Evolutionary conservation across 2,113 vertebrate species (phyloP), one percentile per base, ranked within the genome.

Genomic region (Ciconia boyciana): DNA sequence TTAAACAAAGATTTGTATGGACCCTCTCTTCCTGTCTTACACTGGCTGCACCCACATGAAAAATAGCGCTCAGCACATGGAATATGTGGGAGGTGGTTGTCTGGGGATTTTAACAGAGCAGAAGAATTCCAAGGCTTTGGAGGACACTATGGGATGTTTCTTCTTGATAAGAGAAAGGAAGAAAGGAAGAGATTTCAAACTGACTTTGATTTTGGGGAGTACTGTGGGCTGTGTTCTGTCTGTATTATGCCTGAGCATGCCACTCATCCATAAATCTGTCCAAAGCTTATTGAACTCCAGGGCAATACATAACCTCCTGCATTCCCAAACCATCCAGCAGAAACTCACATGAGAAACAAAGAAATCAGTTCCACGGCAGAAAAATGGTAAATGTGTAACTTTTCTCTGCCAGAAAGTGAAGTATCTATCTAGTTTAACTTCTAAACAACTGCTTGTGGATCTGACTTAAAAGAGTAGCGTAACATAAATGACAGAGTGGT

Each of bases 201-300:
- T 90, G 74, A 97, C 94, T 96, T 96, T 74, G 76, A 93, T 82
- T 97, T 84, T 89, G 43, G 28, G 68, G 70, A 97, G 94, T 95
- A 77, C 19, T 7, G 28, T 75, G 60, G 41, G 41, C 76, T 96
- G 93, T 94, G 94, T 93, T 94, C 71, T 75, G n/a, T 92, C 77
- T 86, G 61, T 93, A 69, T 96, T 97, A 95, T 95, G 90, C 82
- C 75, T 96, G 68, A 91, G n/a, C 91, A 95, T 83, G 82, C 89
- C 87, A 94, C 76, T 93, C 70, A 93, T 82, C 94, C 77, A 91
- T 98, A 97, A 98, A 97, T 97, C 96, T 94, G 79, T 90, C 89
- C 71, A 92, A 95, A 94, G 22, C 51, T 88, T 66, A 66, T 10
- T 36, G 92, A 98, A 96, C 78, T 97, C 72, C 90, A 97, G 82